These are phyloP conservation scores for Atherix ibis DNA, from an alignment of 2,888 invertebrate genomes.

Conservation along the genomic window DNA sequence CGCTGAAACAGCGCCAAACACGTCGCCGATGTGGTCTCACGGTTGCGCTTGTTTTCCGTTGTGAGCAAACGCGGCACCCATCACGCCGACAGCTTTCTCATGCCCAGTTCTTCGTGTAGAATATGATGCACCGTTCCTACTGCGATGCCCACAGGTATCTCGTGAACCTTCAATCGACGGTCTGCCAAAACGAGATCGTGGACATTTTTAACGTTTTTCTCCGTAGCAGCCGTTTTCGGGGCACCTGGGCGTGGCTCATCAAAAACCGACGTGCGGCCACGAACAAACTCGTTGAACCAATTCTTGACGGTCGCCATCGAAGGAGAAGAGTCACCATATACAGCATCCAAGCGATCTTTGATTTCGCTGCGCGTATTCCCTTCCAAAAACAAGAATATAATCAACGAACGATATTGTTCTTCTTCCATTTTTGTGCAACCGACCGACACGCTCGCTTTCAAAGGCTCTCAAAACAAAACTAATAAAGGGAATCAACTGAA, in stretches of 20 bases:
- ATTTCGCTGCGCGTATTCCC: constrained; percentile 6
- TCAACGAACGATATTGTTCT: constrained; percentile 10
- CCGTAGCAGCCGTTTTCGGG: constrained; percentile 2
- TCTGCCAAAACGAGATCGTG: background rate
- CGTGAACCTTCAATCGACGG: background rate
- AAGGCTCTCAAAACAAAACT: constrained; percentile 12
- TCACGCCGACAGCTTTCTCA: background rate
- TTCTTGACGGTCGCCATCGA: constrained; percentile 5
- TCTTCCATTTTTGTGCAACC: constrained; percentile 9
- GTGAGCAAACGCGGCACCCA: background rate
- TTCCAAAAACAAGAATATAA: constrained; percentile 8
- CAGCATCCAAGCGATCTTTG: constrained; percentile 5
- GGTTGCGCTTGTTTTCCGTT: constrained; percentile 3
- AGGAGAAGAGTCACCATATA: constrained; percentile 6
- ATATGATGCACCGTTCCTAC: background rate
- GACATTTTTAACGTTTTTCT: background rate
- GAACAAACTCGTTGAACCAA: constrained; percentile 6
- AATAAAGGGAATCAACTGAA: constrained; percentile 3
- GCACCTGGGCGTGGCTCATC: constrained; percentile 5
- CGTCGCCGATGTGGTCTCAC: constrained; percentile 1
- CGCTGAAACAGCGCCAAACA: constrained; percentile 4
- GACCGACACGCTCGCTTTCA: constrained; percentile 11
- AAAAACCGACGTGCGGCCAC: constrained; percentile 7
- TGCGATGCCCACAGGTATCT: background rate
- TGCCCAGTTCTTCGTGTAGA: background rate